These are phyloP conservation scores for Idaea biselata DNA, from an alignment of 2,888 invertebrate species.

Conservation along the genomic window DNA sequence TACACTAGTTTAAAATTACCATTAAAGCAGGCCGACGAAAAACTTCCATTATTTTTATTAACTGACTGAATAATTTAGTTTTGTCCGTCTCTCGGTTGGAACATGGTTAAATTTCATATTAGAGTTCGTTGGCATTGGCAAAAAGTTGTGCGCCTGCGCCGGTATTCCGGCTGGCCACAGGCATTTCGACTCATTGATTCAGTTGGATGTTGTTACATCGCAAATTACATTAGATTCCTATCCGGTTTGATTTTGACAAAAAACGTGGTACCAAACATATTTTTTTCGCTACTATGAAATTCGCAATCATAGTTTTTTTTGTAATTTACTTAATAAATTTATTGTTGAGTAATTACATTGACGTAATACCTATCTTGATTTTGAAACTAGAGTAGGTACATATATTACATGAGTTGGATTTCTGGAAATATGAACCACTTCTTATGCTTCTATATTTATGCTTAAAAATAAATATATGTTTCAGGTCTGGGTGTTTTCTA, in stretches of 20 bases:
- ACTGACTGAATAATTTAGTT: constrained; percentile 5
- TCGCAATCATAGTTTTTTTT: no score
- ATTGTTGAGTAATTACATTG: no score
- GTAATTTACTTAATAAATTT: no score
- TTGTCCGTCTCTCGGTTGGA: constrained; percentile 6
- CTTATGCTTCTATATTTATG: no score
- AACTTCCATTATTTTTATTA: constrained; percentile 1
- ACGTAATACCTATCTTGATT: no score
- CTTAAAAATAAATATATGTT: no score
- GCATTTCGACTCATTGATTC: constrained; percentile 24
- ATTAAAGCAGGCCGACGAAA: not conserved
- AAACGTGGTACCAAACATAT: not conserved
- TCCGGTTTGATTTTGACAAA: not conserved
- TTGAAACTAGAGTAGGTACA: no score
- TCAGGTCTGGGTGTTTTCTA: no score
- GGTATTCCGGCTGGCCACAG: constrained; percentile 21
- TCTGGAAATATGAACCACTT: no score
- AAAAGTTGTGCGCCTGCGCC: constrained; percentile 18
- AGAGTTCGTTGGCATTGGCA: constrained; percentile 24
- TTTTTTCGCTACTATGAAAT: no score
- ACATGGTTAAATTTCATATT: not conserved
- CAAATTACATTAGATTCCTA: not conserved
- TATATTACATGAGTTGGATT: no score
- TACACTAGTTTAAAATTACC: not conserved
- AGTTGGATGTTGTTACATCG: constrained; percentile 5